Evolutionary conservation across 35 echinoderm and acorn worm species (phyloP).

Genomic region (Hemicentrotus pulcherrimus): DNA sequence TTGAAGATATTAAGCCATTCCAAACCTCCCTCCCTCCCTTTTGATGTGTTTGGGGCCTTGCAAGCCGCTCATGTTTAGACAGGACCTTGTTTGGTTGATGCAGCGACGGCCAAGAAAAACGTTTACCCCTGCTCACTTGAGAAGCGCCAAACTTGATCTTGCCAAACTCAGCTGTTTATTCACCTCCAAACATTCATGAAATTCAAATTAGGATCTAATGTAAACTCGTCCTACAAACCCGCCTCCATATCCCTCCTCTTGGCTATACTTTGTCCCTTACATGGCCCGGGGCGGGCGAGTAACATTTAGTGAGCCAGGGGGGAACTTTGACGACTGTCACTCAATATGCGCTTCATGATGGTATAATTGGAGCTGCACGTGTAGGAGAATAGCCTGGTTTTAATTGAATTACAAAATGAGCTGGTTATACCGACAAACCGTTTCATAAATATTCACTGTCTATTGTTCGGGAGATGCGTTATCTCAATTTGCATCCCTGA

Average conservation of each 20-base stretch:
- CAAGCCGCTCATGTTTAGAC: background rate
- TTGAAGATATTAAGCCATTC: background rate
- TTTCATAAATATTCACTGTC: conserved; percentile 6
- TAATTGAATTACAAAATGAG: conserved; percentile 13
- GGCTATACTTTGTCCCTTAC: background rate
- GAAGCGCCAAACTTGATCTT: background rate
- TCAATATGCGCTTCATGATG: conserved; percentile 16
- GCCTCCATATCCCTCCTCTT: background rate
- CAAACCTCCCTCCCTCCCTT: background rate
- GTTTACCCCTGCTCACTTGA: background rate
- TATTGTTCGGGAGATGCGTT: background rate
- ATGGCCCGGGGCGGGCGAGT: background rate
- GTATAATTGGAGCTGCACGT: background rate
- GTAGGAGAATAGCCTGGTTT: background rate
- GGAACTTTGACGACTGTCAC: background rate
- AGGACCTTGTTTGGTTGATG: background rate
- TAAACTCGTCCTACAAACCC: background rate
- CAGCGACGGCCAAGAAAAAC: background rate
- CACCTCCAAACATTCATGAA: conserved; percentile 33
- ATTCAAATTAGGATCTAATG: conserved; percentile 16
- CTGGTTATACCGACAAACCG: conserved; percentile 1
- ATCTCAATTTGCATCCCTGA: background rate
- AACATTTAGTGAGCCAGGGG: conserved; percentile 11
- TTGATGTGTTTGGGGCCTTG: background rate
- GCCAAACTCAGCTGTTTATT: conserved; percentile 16